Base-by-base conservation (phyloP, 2,113 vertebrate genomes). In the Gallinago media region DNA sequence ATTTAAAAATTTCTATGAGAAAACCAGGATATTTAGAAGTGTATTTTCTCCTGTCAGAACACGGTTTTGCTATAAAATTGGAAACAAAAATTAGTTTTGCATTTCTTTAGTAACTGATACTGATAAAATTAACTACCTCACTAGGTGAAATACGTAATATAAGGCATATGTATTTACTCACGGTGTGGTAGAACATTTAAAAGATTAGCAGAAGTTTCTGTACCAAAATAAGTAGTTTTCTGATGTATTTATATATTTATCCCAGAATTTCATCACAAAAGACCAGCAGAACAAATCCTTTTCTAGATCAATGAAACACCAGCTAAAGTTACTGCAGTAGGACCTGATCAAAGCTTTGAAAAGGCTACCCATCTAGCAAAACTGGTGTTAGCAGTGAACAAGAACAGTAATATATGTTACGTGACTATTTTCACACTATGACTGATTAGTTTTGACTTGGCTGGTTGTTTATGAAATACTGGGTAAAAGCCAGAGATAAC, bases 361-460 rank as follows among this genome's bases (percentile, higher is more conserved):
- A 42, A 68, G 23, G n/a, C 17, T 61, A 32, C 25, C n/a, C 89
- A 54, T 54, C 56, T 9, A 77, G 62, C 14, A 50, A 61, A 85
- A 83, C 31, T 40, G 65, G 17, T 26, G 27, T 63, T 56, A 58
- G 40, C 62, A 34, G 38, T 89, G 72, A 87, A 83, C 70, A 79
- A 77, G 34, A 59, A 63, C 59, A 90, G 23, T 17, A 44, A n/a
- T 36, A 50, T 72, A 76, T 27, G 52, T 29, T 71, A 55, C 42
- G 52, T 81, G 70, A 22, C 55, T 85, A 47, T 34, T 94, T 71
- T 83, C 79, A 82, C 47, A 61, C 61, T n/a, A n/a, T 40, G 59
- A 72, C 44, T 88, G 88, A 58, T 66, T 62, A 85, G 80, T 95
- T 71, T 75, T 82, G 49, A 93, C 86, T 89, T 88, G 52, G 62